These are phyloP conservation scores for Poecilia latipinna DNA, from an alignment of 2,113 vertebrate species.

Conservation along the genomic window DNA sequence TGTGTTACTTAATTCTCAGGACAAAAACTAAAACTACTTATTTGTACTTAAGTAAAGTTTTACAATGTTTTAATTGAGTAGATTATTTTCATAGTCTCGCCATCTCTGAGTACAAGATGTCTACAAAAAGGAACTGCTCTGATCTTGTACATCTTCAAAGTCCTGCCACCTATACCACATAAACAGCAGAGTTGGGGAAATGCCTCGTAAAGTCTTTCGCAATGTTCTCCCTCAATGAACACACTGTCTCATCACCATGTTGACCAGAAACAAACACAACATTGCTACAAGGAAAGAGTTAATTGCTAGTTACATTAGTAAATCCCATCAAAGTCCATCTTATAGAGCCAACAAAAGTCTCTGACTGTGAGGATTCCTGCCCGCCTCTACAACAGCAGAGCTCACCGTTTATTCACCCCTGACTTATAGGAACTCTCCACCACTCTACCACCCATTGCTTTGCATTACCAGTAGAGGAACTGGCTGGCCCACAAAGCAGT, in stretches of 20 bases:
- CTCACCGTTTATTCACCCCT: conserved; percentile 54
- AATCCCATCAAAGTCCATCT: conserved; percentile 24
- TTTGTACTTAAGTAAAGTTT: not conserved
- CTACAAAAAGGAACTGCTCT: not conserved
- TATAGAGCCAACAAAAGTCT: conserved; percentile 49
- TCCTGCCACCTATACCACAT: not conserved
- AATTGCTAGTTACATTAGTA: conserved; percentile 20
- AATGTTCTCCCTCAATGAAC: conserved; percentile 4
- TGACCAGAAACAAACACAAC: not conserved
- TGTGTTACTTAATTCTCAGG: not conserved
- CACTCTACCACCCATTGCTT: conserved; percentile 60
- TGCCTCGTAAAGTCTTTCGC: not conserved
- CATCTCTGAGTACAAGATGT: too few species aligned
- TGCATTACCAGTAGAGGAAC: conserved; percentile 52
- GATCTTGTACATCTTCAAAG: not conserved
- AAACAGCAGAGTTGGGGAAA: not conserved
- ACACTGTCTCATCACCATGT: conserved; percentile 6
- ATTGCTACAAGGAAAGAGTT: conserved; percentile 27
- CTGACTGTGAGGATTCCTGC: conserved; percentile 35
- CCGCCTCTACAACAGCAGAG: conserved; percentile 66
- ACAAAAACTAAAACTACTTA: not conserved
- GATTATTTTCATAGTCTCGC: too few species aligned
- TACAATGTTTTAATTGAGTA: not conserved
- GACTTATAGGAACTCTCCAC: conserved; percentile 52
- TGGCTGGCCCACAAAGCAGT: conserved; percentile 63